These are phyloP conservation scores for Gymnogyps californianus DNA, from an alignment of 2,113 vertebrate species.

Conservation along the genomic window DNA sequence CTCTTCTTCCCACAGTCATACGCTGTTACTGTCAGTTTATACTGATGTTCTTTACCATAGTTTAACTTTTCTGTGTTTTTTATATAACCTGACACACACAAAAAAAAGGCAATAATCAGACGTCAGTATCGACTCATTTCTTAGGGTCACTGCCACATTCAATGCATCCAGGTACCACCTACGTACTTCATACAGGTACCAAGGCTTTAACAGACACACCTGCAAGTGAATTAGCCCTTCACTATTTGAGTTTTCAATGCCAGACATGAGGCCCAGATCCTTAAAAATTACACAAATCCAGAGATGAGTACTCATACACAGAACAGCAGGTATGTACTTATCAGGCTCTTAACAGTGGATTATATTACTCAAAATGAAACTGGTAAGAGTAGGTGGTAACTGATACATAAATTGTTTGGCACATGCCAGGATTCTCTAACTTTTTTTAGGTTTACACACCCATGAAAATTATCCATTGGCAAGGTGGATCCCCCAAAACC, in stretches of 20 bases:
- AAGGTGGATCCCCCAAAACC: not conserved
- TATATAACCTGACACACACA: slow-evolving; percentile 82
- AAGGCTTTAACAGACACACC: no score
- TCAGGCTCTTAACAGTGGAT: fast-evolving
- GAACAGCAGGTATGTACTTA: not conserved
- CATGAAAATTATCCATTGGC: not conserved
- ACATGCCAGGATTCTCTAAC: not conserved
- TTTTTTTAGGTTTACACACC: not conserved
- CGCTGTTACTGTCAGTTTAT: slow-evolving; percentile 93
- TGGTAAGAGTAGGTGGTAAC: not conserved
- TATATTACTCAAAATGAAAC: not conserved
- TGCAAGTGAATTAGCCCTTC: not conserved
- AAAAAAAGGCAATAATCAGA: not conserved
- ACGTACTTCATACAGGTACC: not conserved
- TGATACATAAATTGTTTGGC: not conserved
- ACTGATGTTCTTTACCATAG: slow-evolving; percentile 90
- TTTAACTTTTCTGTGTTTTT: slow-evolving; percentile 94
- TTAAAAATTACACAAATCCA: not conserved
- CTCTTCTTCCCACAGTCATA: slow-evolving; percentile 97
- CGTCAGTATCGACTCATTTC: not conserved
- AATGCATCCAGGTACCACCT: not conserved
- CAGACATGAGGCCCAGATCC: not conserved
- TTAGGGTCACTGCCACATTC: not conserved
- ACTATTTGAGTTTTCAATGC: not conserved
- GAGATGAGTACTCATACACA: not conserved